phyloP scores from a whole-genome alignment of 1,140 invertebrate species.

The Phthorimaea operculella region DNA sequence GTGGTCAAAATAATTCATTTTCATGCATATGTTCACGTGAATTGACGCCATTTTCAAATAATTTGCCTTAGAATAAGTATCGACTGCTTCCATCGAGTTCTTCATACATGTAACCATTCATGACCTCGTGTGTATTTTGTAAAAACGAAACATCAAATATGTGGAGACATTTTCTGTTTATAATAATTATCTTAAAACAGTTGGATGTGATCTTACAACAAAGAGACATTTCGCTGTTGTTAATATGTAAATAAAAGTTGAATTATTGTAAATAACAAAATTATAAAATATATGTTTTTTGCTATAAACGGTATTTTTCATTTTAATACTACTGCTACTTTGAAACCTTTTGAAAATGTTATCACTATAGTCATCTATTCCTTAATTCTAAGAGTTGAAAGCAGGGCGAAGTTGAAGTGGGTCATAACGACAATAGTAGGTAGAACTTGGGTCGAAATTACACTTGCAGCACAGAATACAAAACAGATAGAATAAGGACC shows the following conservation, averaged over 20 bases:
- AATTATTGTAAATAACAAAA: conserved; percentile 67
- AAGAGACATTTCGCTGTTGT: conserved; percentile 60
- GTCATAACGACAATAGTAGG: too few relatives aligned
- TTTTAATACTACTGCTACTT: conserved; percentile 2
- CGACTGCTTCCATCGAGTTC: too few relatives aligned
- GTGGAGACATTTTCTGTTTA: conserved; percentile 45
- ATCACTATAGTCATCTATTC: too few relatives aligned
- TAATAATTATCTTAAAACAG: conserved; percentile 52
- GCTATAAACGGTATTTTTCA: conserved; percentile 37
- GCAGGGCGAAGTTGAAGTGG: too few relatives aligned
- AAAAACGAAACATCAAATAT: conserved; percentile 5
- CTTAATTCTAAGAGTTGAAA: too few relatives aligned
- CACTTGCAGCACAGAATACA: too few relatives aligned
- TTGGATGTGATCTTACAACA: conserved; percentile 53
- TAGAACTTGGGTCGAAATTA: too few relatives aligned
- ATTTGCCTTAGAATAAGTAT: too few relatives aligned
- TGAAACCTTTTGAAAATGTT: not conserved
- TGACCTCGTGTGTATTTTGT: not conserved
- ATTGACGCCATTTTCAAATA: too few relatives aligned
- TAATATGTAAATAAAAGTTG: conserved; percentile 68
- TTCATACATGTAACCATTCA: not conserved
- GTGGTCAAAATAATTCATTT: too few relatives aligned
- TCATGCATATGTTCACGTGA: too few relatives aligned
- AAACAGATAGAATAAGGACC: too few relatives aligned
- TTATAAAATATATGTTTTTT: conserved; percentile 67